Evolutionary conservation across 1,140 invertebrate species (phyloP).

Genomic region (Lepidurus apus): DNA sequence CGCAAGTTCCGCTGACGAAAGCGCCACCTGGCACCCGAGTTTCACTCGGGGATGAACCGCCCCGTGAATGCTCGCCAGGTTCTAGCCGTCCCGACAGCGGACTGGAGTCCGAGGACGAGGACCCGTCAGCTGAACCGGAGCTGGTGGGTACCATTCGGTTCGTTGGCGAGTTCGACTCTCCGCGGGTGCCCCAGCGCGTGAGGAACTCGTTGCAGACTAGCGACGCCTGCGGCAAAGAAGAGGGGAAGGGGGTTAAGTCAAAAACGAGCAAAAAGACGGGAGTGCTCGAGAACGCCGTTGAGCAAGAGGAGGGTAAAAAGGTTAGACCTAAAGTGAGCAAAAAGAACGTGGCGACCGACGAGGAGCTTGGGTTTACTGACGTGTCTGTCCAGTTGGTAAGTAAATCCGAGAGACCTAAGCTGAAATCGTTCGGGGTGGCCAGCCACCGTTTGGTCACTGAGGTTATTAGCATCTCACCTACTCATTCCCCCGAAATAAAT

Average conservation of each 20-base stretch:
- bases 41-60: neutral
- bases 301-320: neutral
- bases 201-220: neutral
- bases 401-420: slow-evolving; percentile 18
- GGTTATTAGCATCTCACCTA: slow-evolving; percentile 28
- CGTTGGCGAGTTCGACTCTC: neutral
- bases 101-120: neutral
- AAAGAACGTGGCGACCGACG: neutral
- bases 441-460: slow-evolving; percentile 31
- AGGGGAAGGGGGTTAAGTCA: neutral
- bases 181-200: neutral
- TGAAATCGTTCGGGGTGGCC: slow-evolving; percentile 33
- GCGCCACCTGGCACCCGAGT: neutral
- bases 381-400: slow-evolving; percentile 14
- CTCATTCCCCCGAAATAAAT: slow-evolving; percentile 27
- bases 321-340: neutral
- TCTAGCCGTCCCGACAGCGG: neutral
- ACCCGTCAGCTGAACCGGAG: neutral
- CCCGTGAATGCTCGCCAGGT: neutral
- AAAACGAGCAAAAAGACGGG: slow-evolving; percentile 13
- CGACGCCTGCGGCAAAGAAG: neutral
- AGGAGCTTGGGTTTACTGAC: neutral
- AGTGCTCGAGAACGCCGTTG: neutral
- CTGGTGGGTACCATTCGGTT: neutral
- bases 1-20: neutral